Percentiles rank a stretch among this genome's conserved stretches.
Conservation (phyloP, 2,113 vertebrate genomes). For the Brachirus orientalis region DNA sequence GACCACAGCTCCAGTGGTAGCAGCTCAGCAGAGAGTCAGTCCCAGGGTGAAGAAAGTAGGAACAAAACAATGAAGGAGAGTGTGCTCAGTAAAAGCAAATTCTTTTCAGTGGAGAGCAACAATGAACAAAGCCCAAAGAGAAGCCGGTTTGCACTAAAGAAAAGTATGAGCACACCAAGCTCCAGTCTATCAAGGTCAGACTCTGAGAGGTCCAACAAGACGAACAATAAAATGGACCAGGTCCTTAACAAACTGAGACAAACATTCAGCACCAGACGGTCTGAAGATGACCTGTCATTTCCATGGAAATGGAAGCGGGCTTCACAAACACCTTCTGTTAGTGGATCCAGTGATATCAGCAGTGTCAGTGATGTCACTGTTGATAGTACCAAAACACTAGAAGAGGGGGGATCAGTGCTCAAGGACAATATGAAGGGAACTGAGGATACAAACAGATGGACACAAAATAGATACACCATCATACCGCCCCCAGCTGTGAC, state of each 20-base stretch:
- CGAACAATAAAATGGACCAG: constrained; percentile 73
- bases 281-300: constrained; percentile 57
- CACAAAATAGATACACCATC: constrained; percentile 47
- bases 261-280: constrained; percentile 66
- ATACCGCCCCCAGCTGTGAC: constrained; percentile 1
- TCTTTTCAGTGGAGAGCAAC: constrained; percentile 54
- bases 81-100: constrained; percentile 49
- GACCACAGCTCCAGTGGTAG: constrained; percentile 46
- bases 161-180: constrained; percentile 56
- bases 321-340: constrained; percentile 48
- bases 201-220: constrained; percentile 48
- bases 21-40: constrained; percentile 47
- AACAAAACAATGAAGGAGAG: constrained; percentile 45
- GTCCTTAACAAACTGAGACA: constrained; percentile 72
- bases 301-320: constrained; percentile 59
- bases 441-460: constrained; percentile 20
- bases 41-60: constrained; percentile 11
- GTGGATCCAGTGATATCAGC: constrained; percentile 47
- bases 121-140: constrained; percentile 68
- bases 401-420: not conserved
- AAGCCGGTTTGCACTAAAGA: constrained; percentile 65
- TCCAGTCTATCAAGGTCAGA: constrained; percentile 52
- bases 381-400: constrained; percentile 28
- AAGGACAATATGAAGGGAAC: constrained; percentile 6
- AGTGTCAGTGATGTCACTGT: constrained; percentile 21